These are phyloP conservation scores for Neomicropteryx cornuta DNA, from an alignment of 1,140 invertebrate genomes.

Conservation along the genomic window DNA sequence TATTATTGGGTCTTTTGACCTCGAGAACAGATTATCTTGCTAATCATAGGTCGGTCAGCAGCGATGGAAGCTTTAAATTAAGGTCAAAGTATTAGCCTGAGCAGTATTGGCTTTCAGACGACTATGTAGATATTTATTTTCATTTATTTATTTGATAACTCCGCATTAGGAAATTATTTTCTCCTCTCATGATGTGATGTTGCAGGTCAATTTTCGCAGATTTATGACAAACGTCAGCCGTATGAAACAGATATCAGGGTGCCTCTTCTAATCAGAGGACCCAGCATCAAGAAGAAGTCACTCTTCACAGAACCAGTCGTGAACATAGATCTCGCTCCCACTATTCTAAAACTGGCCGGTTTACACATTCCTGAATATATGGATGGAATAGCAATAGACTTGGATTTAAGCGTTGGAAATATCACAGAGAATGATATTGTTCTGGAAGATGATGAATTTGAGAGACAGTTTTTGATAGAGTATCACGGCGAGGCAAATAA, in stretches of 20 bases:
- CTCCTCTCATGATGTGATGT: too few species aligned
- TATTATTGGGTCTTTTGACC: too few species aligned
- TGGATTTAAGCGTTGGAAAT: conserved; percentile 11
- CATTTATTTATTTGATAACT: too few species aligned
- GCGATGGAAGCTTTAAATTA: too few species aligned
- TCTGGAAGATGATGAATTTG: conserved; percentile 10
- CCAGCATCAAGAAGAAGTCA: conserved; percentile 42
- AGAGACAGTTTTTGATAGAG: conserved; percentile 58
- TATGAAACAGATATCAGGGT: conserved; percentile 82
- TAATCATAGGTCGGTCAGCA: too few species aligned
- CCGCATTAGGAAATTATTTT: too few species aligned
- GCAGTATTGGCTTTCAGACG: too few species aligned
- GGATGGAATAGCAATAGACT: conserved; percentile 53
- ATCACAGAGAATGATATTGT: conserved; percentile 5
- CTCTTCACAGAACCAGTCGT: conserved; percentile 46
- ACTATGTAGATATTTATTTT: too few species aligned
- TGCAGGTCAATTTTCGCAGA: conserved; percentile 74
- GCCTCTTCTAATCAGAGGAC: conserved; percentile 70
- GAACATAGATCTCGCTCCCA: conserved; percentile 73
- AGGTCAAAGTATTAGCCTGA: too few species aligned
- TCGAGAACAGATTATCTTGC: too few species aligned
- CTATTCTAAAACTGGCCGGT: conserved; percentile 60
- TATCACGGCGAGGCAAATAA: conserved; percentile 63
- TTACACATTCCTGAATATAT: conserved; percentile 37
- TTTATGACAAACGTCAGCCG: conserved; percentile 77